Evolutionary conservation across 2,888 invertebrate genomes (phyloP).

Genomic region (Hirtodrosophila alboralis): DNA sequence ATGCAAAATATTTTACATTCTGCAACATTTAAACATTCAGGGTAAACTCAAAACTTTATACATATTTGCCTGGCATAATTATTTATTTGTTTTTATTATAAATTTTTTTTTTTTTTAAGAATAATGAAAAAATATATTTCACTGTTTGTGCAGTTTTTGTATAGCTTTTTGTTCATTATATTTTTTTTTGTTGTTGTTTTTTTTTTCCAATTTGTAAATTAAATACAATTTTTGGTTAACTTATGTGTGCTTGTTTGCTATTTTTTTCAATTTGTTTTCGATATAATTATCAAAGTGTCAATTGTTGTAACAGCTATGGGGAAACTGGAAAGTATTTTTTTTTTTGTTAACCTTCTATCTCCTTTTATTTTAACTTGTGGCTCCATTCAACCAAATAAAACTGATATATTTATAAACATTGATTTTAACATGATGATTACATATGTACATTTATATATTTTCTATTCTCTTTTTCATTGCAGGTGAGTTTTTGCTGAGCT

Average conservation of each 20-base stretch:
- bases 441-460: slow-evolving; percentile 6
- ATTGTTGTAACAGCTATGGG: slow-evolving; percentile 40
- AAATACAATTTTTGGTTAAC: no score
- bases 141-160: slow-evolving; percentile 46
- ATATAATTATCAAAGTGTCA: slow-evolving; percentile 42
- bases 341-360: slow-evolving; percentile 4
- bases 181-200: slow-evolving; percentile 17
- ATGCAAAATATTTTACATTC: slow-evolving; percentile 35
- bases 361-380: slow-evolving; percentile 6
- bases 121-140: slow-evolving; percentile 24
- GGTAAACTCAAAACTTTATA: no score
- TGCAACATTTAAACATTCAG: no score
- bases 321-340: slow-evolving; percentile 14
- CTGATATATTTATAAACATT: slow-evolving; percentile 36
- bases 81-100: slow-evolving; percentile 9
- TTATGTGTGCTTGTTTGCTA: slow-evolving; percentile 18
- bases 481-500: slow-evolving; percentile 42
- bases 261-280: slow-evolving; percentile 1
- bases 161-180: slow-evolving; percentile 37
- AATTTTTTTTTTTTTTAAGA: slow-evolving; percentile 18
- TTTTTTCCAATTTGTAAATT: no score
- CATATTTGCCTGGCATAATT: slow-evolving; percentile 17
- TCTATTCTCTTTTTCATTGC: slow-evolving; percentile 33
- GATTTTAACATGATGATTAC: slow-evolving; percentile 33
- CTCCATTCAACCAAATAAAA: slow-evolving; percentile 18